Percentiles rank a stretch among this genome's conserved stretches.
These are phyloP conservation scores for Cyprinodon brontotheroides DNA, from an alignment of 2,113 vertebrate species.

Conservation along the genomic window DNA sequence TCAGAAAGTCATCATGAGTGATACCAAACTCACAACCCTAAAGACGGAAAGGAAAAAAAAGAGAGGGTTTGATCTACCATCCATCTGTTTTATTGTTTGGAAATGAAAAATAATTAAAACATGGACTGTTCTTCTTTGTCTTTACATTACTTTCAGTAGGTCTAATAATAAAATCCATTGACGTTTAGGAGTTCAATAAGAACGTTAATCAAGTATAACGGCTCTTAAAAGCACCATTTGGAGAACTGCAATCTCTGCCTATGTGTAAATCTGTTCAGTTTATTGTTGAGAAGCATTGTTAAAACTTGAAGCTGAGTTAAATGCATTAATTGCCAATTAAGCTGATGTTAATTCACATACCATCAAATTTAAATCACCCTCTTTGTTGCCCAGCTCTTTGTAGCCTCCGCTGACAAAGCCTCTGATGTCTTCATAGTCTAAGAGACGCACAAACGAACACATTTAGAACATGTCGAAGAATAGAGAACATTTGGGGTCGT, in stretches of 20 bases:
- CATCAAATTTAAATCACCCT: slow-evolving; percentile 76
- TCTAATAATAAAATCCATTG: too few species aligned
- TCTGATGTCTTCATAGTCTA: slow-evolving; percentile 77
- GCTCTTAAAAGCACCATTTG: too few species aligned
- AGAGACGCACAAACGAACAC: slow-evolving; percentile 15
- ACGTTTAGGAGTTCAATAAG: background rate
- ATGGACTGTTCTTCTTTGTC: too few species aligned
- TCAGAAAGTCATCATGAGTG: slow-evolving; percentile 79
- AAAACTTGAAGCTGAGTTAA: background rate
- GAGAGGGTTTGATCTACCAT: too few species aligned
- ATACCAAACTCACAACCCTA: slow-evolving; percentile 78
- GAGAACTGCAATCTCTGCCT: background rate
- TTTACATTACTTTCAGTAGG: too few species aligned
- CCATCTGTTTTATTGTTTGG: too few species aligned
- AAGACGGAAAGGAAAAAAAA: background rate
- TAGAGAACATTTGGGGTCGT: background rate
- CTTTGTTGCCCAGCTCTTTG: slow-evolving; percentile 77
- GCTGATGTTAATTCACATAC: slow-evolving; percentile 45
- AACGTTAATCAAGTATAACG: background rate
- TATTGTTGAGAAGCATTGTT: background rate
- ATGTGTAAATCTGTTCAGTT: background rate
- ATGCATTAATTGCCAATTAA: background rate
- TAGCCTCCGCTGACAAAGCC: slow-evolving; percentile 81
- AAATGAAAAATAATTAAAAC: too few species aligned
- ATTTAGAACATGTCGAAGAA: background rate